Evolutionary conservation across 2,888 invertebrate genomes (phyloP), one percentile per base, ranked within the genome.

Genomic region (Tiphia femorata): DNA sequence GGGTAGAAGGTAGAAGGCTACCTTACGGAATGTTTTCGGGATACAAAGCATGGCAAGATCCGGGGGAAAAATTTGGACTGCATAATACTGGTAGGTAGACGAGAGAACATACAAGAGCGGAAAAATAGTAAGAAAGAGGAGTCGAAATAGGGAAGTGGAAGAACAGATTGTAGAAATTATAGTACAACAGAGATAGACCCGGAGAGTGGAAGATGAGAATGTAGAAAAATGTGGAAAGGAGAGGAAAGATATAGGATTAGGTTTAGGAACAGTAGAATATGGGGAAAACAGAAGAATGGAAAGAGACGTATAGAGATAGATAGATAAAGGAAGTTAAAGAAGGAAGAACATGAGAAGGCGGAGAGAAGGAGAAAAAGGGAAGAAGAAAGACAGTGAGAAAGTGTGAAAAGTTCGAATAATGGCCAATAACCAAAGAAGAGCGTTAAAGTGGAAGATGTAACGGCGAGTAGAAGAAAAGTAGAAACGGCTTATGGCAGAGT

Each of bases 1-100:
- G 7, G 2, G 20, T 5, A 10, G 14, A 16, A 30, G 47, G 27
- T n/a, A 42, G 14, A 16, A 33, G 12, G 8, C 21, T 16, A 19
- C 23, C 14, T 1, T 6, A 37, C n/a, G 30, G 50, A 46, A 43
- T 27, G 50, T 20, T 56, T 37, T 53, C 25, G 21, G 41, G n/a
- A 49, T 52, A 55, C 52, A 56, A 63, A 49, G 64, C 27, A 58
- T 60, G 64, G 67, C 64, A 72, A 73, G 64, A 57, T 53, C 16
- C 50, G 58, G 63, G 56, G 51, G 57, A 49, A 42, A 71, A 72
- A 69, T 73, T 72, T 47, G 60, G 69, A 57, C 62, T 62, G 48
- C 50, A 37, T 74, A 73, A 77, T 74, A 76, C 70, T 71, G 76
- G 52, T 64, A 70, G 70, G 71, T 70, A 70, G 50, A 46, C 16